Evolutionary conservation across 2,888 invertebrate genomes (phyloP), one percentile per base, ranked within the genome.

Genomic region (Nezara viridula): DNA sequence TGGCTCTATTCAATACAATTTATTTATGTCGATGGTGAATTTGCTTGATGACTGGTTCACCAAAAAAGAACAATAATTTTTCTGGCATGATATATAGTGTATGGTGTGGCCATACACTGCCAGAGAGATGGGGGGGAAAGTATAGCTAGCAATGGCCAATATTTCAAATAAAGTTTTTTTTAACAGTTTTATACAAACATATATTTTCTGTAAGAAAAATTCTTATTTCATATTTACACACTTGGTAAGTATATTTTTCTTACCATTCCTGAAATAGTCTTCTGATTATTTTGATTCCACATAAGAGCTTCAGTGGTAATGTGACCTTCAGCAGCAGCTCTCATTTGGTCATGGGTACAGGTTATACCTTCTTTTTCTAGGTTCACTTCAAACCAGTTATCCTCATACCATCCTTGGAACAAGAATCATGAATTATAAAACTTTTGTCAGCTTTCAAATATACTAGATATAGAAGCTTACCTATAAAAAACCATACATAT

Each of bases 401-500:
- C 98, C 92, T 99, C 98, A 93, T 99, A 99, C 98, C 98, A 99
- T 90, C 98, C 97, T 97, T 92, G 27, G 27, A 0, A 88, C 60
- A 89, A 37, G 0, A 73, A 73, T 73, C 19, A 19, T 19, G 10
- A n/a, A 44, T 81, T n/a, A 47, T 44, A 14, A 77, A 60, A 73
- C 32, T 73, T 19, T 16, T 32, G 1, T 27, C 27, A 60, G 27
- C 16, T 27, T 44, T 16, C 12, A n/a, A 88, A 88, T 85, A n/a
- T 1, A 66, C 37, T 24, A 27, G 16, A 52, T 32, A 60, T 16
- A 27, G 27, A 73, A 37, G 19, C 95, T 95, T 92, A 95, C 98
- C 99, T 92, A 99, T 99, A 93, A 99, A 98, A 93, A 99, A 98
- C 99, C 99, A 99, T 47, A 99, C 99, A 93, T 99, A 97, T 73